These are phyloP conservation scores for Macrosiphum euphorbiae DNA, from an alignment of 2,888 invertebrate genomes.

Conservation along the genomic window DNA sequence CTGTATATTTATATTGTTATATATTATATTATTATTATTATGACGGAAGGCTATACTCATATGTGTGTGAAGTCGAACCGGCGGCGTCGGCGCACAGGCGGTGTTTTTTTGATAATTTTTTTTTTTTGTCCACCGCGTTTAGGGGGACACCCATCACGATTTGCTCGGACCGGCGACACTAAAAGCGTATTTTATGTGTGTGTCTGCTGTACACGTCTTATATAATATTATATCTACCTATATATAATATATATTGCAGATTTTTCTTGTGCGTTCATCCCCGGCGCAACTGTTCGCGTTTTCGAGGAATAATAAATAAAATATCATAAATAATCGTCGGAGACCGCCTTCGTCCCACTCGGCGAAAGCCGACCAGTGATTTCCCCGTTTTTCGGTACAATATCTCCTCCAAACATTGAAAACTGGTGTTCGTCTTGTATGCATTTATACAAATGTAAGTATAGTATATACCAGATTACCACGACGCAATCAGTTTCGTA, in stretches of 20 bases:
- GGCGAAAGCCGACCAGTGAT: not conserved
- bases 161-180: not conserved
- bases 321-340: not conserved
- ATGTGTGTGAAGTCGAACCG: not conserved
- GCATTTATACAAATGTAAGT: not conserved
- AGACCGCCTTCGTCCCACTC: not conserved
- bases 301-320: not conserved
- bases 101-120: not conserved
- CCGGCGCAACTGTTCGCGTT: not conserved
- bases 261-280: not conserved
- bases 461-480: not conserved
- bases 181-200: not conserved
- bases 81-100: not conserved
- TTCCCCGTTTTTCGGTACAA: not conserved
- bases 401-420: not conserved
- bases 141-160: not conserved
- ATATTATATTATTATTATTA: not conserved
- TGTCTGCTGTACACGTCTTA: not conserved
- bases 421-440: not conserved
- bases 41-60: not conserved
- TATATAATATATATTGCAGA: not conserved
- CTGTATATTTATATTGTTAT: not conserved
- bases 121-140: not conserved
- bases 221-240: not conserved
- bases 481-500: no score